Base-by-base conservation (phyloP, 1,140 invertebrate species). In the Acromyrmex heyeri region DNA sequence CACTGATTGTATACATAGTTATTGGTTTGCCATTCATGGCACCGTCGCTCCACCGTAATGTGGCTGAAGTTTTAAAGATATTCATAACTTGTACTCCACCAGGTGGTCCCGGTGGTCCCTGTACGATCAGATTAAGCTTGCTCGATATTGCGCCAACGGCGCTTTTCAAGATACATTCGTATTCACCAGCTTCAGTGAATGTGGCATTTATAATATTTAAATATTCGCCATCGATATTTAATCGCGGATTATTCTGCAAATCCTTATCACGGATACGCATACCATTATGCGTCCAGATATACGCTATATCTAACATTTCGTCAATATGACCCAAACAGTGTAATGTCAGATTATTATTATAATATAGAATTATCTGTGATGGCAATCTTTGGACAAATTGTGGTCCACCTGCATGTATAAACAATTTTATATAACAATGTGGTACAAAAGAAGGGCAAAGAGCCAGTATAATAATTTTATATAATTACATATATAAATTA, bases 231-330 rank as follows among this genome's bases (percentile, higher is more conserved):
- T 97, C 96, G 14, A 97, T 96, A 86, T 89, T 91, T 90, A 96
- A 86, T 18, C 92, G 92, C 2, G 92, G 93, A 86, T 95, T 95
- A 5, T 81, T 91, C 5, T 95, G 94, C 64, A 96, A 92, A 86
- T 96, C 96, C 57, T 96, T 96, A 86, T 97, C 97, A 70, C 97
- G 96, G 64, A 99, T 97, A 65, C 96, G 94, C 81, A 98, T 96
- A 0, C 97, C 98, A 95, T 99, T 99, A 90, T 98, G 98, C 62
- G 96, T 97, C 98, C 98, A 99, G 75, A 98, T 96, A 91, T 98
- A 99, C 14, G 98, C 98, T 65, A 98, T 96, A 90, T 99, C 98
- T 48, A 99, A 95, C 64, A 98, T 96, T 85, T 97, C 96, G 93
- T 98, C 98, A 21, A 97, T 97, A 64, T 97, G 96, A 0, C 98